Evolutionary conservation across 2,888 invertebrate species (phyloP).

Genomic region (Monopis laevigella): DNA sequence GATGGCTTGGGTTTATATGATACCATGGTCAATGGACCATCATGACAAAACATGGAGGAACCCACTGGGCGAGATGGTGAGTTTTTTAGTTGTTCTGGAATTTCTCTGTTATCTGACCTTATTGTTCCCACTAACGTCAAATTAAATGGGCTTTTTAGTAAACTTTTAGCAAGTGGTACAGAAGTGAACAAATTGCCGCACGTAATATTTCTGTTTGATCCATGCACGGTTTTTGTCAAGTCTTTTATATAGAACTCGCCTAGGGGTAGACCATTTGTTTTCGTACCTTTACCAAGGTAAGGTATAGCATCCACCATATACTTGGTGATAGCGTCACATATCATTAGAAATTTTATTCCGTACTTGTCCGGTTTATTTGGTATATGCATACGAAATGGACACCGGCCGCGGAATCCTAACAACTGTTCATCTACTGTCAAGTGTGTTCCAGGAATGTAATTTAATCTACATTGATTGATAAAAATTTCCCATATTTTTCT

Average conservation of each 20-base stretch:
- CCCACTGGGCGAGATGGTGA: slow-evolving; percentile 19
- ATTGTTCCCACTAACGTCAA: slow-evolving; percentile 28
- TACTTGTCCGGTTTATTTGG: slow-evolving; percentile 10
- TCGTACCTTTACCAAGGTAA: slow-evolving; percentile 23
- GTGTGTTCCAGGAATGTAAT: slow-evolving; percentile 5
- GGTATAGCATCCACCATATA: slow-evolving; percentile 14
- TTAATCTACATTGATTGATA: background rate
- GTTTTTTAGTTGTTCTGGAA: slow-evolving; percentile 24
- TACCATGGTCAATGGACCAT: slow-evolving; percentile 24
- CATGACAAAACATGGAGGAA: slow-evolving; percentile 26
- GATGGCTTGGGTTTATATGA: slow-evolving; percentile 25
- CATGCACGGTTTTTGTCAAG: slow-evolving; percentile 15
- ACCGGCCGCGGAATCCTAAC: slow-evolving; percentile 19
- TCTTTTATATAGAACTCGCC: slow-evolving; percentile 16
- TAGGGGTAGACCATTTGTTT: slow-evolving; percentile 19
- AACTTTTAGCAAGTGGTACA: slow-evolving; percentile 24
- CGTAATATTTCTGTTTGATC: slow-evolving; percentile 17
- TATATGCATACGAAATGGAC: slow-evolving; percentile 19
- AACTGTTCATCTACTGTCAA: slow-evolving; percentile 20
- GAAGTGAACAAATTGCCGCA: slow-evolving; percentile 32
- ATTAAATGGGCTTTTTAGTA: slow-evolving; percentile 27
- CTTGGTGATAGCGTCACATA: slow-evolving; percentile 14
- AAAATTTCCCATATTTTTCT: slow-evolving; percentile 19
- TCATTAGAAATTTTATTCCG: slow-evolving; percentile 15
- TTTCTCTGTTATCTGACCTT: slow-evolving; percentile 29